Evolutionary conservation across 1,140 invertebrate genomes (phyloP), one percentile per base, ranked within the genome.

Genomic region (Zelostemma sp.): DNA sequence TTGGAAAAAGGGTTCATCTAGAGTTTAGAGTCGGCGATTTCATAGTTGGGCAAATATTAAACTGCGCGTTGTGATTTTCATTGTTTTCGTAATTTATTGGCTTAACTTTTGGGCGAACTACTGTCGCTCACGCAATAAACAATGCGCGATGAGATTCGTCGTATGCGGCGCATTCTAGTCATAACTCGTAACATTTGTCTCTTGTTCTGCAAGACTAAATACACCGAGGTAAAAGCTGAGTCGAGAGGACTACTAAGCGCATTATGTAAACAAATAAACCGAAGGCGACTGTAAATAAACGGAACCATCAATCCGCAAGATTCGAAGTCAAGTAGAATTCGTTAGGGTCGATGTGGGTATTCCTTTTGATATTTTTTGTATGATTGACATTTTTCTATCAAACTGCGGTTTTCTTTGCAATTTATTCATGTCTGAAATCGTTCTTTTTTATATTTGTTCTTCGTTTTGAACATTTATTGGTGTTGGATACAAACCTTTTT

Each of bases 91-190:
- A 63, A 67, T 67, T 64, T 53, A 72, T 72, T 67, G 59, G 56
- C 47, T 71, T 63, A 66, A 71, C 69, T 67, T 63, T 66, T 63
- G 63, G 64, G 64, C 63, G 56, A 62, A 64, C 69, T 64, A 60
- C 63, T 64, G 60, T 58, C 63, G 56, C 50, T 64, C 64, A 64
- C 60, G 64, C 50, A 72, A 67, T 64, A 67, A 72, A 35, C 60
- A 72, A 67, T 67, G 59, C 56, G 40, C 51, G 60, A 60, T 63
- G 63, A 72, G 69, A 72, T 67, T 74, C 74, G 79, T 77, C 58
- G 66, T 74, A 70, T 72, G 66, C 73, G 62, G 53, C 72, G 70
- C 72, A 67, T 70, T 75, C 49, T 59, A 79, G 79, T 80, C 79
- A 78, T 75, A 79, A 79, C 74, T 79, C 68, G 33, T 48, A 14